Conservation (phyloP, 35 echinoderm and acorn worm species). For the Chiridota heheva region DNA sequence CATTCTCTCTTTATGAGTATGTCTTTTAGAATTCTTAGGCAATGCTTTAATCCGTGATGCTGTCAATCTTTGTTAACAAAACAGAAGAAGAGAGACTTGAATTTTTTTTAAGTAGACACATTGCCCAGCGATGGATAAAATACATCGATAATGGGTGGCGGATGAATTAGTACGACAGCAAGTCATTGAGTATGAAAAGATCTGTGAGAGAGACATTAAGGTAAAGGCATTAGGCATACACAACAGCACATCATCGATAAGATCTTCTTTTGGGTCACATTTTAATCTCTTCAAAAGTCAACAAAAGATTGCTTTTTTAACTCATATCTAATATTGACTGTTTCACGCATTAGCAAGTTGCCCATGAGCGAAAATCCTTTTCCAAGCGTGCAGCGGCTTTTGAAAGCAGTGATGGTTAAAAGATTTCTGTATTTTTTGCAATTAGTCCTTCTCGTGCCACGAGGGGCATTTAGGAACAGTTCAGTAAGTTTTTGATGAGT, state of each 20-base stretch:
- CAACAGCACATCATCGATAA: conserved; percentile 12
- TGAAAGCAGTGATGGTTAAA: conserved; percentile 36
- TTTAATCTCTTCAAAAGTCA: conserved; percentile 29
- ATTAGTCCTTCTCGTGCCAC: conserved; percentile 26
- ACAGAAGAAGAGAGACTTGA: too few relatives aligned
- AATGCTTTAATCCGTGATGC: too few relatives aligned
- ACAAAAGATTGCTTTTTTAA: conserved; percentile 10
- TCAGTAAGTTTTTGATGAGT: conserved; percentile 34
- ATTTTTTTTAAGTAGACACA: too few relatives aligned
- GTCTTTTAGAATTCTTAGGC: too few relatives aligned
- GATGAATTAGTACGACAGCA: too few relatives aligned
- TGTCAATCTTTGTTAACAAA: too few relatives aligned
- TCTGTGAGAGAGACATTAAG: too few relatives aligned
- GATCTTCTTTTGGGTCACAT: conserved; percentile 28
- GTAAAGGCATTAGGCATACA: too few relatives aligned
- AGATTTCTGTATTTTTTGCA: conserved; percentile 35
- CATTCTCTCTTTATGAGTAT: too few relatives aligned
- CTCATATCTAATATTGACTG: conserved; percentile 23
- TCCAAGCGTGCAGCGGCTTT: conserved; percentile 42
- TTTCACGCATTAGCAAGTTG: conserved; percentile 16
- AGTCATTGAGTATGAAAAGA: too few relatives aligned
- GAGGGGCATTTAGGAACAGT: conserved; percentile 38
- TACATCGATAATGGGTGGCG: too few relatives aligned
- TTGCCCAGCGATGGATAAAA: too few relatives aligned
- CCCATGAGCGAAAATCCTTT: not conserved